Base-by-base conservation (phyloP, 2,113 vertebrate genomes). In the Oryzias celebensis region DNA sequence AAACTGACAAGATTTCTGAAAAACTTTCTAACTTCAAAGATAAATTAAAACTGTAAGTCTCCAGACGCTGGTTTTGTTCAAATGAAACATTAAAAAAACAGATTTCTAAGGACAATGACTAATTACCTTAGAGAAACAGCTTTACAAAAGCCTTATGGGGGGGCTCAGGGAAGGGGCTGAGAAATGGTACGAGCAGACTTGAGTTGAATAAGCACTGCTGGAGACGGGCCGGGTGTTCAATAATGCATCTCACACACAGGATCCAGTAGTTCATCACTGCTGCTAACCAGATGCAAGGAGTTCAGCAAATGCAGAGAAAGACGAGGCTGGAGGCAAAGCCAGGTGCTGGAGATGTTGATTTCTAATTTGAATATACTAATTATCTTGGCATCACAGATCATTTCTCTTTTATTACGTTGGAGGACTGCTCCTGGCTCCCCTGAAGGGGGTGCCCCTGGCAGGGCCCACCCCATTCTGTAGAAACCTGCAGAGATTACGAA, bases 401-500 rank as follows among this genome's bases (percentile, higher is more conserved):
- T 50, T 20, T 53, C 17, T n/a, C 44, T 46, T 56, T 42, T 66
- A 42, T 22, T 50, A 52, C 73, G 57, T 42, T 56, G 36, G 36
- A 12, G 18, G 14, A 48, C 18, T 28, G 28, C n/a, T 52, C 42
- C 28, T 7, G 2, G 47, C 5, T 46, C 14, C 44, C 48, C 55
- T 4, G 28, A 6, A 48, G 20, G 41, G 20, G 46, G 50, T 43
- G 60, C 66, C 73, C 71, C 63, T 47, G 61, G 50, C 54, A 24
- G 49, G 56, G 15, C 36, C 36, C 58, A 7, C 43, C 42, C 42
- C 55, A 28, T 28, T 62, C 53, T 56, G 16, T 7, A 53, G 58
- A 72, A 58, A 58, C 64, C 71, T 76, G 71, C 66, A 81, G 82
- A 63, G 71, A 85, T 89, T 90, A 89, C 71, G 88, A 87, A 89